A percentile compares a stretch with the other conserved stretches of the same genome.
Evolutionary conservation across 2,113 vertebrate genomes (phyloP).

Genomic region (Pica pica): DNA sequence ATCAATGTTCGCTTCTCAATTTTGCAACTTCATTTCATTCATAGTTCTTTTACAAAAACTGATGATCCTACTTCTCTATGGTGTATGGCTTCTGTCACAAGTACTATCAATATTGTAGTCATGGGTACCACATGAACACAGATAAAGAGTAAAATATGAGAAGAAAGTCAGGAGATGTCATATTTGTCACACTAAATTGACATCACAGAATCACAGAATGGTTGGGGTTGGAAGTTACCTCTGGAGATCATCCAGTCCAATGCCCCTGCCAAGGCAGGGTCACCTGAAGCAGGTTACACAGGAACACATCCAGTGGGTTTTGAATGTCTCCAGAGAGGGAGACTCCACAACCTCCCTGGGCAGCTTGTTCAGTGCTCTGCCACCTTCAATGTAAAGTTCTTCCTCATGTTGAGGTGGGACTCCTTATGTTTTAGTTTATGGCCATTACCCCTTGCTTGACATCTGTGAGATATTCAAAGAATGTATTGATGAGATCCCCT

Average conservation of each 20-base stretch:
- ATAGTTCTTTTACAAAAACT: neutral
- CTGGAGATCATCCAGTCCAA: neutral
- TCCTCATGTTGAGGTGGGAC: neutral
- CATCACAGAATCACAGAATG: neutral
- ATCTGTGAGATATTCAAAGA: neutral
- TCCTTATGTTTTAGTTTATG: neutral
- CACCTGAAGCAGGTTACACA: neutral
- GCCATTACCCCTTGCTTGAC: neutral
- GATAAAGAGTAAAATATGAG: neutral
- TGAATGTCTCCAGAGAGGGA: neutral
- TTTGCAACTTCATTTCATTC: neutral
- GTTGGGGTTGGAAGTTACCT: neutral
- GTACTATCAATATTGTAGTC: neutral
- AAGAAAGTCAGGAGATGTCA: neutral
- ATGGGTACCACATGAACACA: neutral
- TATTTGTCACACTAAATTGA: neutral
- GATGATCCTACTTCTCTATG: neutral
- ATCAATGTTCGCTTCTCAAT: neutral
- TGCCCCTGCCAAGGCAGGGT: neutral
- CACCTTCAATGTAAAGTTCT: neutral
- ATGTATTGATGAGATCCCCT: neutral
- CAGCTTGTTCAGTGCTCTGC: neutral
- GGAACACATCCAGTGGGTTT: neutral
- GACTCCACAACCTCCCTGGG: neutral
- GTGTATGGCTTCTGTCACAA: neutral